A percentile compares a stretch with the other conserved stretches of the same genome.
phyloP scores from a whole-genome alignment of 2,888 invertebrate genomes.

The Parascotia fuliginaria region DNA sequence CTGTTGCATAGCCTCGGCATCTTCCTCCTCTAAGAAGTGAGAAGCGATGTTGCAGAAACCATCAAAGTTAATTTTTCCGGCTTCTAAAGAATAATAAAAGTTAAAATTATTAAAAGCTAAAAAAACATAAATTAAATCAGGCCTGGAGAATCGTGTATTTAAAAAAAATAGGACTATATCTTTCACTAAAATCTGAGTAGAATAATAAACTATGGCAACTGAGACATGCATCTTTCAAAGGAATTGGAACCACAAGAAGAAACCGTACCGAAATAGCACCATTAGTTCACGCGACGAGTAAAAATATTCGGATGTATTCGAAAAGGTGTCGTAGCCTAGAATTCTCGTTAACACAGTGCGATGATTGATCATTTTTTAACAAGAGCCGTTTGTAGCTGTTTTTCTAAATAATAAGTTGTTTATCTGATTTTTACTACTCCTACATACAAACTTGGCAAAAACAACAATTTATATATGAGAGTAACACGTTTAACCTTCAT shows the following conservation, averaged over 20 bases:
- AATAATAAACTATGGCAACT: constrained; percentile 52
- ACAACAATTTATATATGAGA: not conserved
- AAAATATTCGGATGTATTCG: constrained; percentile 74
- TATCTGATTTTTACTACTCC: constrained; percentile 13
- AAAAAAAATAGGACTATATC: constrained; percentile 30
- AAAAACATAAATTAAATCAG: constrained; percentile 23
- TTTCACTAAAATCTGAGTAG: constrained; percentile 40
- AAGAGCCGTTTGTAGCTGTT: constrained; percentile 51
- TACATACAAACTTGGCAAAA: constrained; percentile 15
- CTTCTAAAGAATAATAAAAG: constrained; percentile 76
- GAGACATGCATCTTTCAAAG: constrained; percentile 52
- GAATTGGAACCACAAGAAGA: constrained; percentile 40
- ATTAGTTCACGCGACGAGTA: constrained; percentile 69
- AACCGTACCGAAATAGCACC: constrained; percentile 70
- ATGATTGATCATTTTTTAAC: constrained; percentile 56
- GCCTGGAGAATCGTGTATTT: constrained; percentile 23
- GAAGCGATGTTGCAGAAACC: constrained; percentile 97
- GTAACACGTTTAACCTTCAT: not conserved
- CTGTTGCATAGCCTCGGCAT: constrained; percentile 97
- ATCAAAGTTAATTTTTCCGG: constrained; percentile 97
- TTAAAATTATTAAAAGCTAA: constrained; percentile 24
- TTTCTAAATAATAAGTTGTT: constrained; percentile 35
- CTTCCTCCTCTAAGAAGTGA: constrained; percentile 97
- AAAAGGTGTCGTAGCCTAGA: constrained; percentile 63
- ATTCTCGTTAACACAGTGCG: constrained; percentile 44